Evolutionary conservation across 2,113 vertebrate species (phyloP).

Genomic region (Epinephelus lanceolatus): DNA sequence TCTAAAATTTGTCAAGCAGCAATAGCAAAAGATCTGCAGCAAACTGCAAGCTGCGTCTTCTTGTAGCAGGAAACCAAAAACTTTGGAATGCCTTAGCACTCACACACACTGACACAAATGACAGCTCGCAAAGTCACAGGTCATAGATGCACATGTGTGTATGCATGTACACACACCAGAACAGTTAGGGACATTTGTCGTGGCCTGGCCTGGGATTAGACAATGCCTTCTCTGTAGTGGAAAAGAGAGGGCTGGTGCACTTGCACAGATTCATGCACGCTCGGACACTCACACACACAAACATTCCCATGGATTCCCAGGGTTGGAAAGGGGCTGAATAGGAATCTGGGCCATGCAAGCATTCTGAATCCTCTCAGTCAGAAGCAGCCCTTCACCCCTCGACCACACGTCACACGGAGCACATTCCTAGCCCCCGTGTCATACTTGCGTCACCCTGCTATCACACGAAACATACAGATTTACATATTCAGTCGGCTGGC

Average conservation of each 20-base stretch:
- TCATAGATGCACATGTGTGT: conserved; percentile 17
- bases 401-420: conserved; percentile 65
- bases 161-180: conserved; percentile 31
- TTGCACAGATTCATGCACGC: conserved; percentile 61
- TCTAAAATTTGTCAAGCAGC: neutral
- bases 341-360: conserved; percentile 84
- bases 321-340: conserved; percentile 69
- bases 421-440: conserved; percentile 73
- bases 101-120: neutral
- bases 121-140: conserved; percentile 6
- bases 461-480: conserved; percentile 58
- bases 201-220: conserved; percentile 64
- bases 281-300: conserved; percentile 62
- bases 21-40: neutral
- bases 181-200: conserved; percentile 73
- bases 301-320: conserved; percentile 82
- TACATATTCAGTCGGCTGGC: conserved; percentile 21
- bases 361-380: conserved; percentile 69
- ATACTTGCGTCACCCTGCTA: conserved; percentile 58
- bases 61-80: neutral
- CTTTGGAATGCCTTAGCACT: neutral
- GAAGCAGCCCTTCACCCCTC: conserved; percentile 64
- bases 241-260: conserved; percentile 71
- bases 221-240: conserved; percentile 83
- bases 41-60: neutral